Conservation (phyloP, 2,113 vertebrate species). For the crab-eating macaque (Macaca fascicularis) region DNA sequence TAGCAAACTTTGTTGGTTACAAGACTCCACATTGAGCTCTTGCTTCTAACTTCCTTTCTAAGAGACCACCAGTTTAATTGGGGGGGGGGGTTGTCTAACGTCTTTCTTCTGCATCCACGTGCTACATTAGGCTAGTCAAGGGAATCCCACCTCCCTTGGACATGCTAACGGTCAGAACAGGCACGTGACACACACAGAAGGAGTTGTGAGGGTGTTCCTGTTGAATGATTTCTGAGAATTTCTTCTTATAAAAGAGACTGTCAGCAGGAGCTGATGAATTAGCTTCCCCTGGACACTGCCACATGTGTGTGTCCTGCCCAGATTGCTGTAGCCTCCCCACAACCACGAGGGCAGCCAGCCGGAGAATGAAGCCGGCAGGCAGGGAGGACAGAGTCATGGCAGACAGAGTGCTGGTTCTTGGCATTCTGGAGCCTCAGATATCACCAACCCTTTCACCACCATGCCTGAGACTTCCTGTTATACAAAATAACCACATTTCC, state of each 20-base stretch:
- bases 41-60: background rate
- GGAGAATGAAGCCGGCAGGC: background rate
- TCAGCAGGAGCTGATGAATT: background rate
- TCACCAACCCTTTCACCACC: too few relatives aligned
- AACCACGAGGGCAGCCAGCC: background rate
- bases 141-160: too few relatives aligned
- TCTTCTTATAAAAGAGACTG: background rate
- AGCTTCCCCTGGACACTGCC: background rate
- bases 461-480: background rate
- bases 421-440: background rate
- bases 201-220: background rate
- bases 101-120: background rate
- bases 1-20: background rate
- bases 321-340: background rate
- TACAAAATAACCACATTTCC: background rate
- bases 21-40: background rate
- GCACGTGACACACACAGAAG: background rate
- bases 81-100: background rate
- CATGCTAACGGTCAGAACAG: background rate
- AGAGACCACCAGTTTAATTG: background rate
- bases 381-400: background rate
- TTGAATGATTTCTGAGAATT: background rate
- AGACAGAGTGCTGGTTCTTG: background rate
- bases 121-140: background rate
- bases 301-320: accelerated